Percentiles rank a stretch among this genome's conserved stretches.
Conservation (phyloP, 1,140 invertebrate species). For the Lepidotrigona ventralis region DNA sequence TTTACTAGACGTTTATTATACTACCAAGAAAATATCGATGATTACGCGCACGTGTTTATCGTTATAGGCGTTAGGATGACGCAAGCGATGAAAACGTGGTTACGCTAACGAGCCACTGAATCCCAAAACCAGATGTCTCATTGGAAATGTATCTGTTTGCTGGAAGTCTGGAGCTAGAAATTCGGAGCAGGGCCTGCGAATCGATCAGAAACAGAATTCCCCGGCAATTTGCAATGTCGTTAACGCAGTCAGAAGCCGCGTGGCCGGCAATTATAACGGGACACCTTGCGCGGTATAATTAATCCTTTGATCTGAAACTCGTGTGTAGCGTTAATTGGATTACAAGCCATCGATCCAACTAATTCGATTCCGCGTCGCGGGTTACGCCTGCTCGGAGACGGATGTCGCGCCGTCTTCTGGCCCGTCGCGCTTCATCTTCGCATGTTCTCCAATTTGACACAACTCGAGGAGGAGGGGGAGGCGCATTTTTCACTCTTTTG, state of each 20-base stretch:
- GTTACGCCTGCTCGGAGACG: conserved; percentile 19
- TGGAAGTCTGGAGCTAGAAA: neutral
- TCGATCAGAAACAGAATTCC: conserved; percentile 61
- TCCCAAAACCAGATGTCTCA: neutral
- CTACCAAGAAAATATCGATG: neutral
- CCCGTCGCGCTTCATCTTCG: conserved; percentile 16
- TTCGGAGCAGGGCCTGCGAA: neutral
- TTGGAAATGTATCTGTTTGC: neutral
- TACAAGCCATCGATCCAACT: conserved; percentile 61
- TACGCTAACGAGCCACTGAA: neutral
- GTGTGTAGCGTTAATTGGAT: conserved; percentile 64
- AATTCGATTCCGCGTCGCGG: conserved; percentile 52
- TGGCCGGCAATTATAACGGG: conserved; percentile 61
- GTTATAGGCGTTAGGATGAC: neutral
- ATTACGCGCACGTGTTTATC: neutral
- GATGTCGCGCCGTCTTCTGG: conserved; percentile 10
- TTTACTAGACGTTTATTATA: no score
- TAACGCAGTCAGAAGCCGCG: conserved; percentile 49
- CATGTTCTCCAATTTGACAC: neutral
- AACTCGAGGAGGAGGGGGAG: neutral
- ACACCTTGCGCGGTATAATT: conserved; percentile 57
- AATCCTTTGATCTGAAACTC: conserved; percentile 63
- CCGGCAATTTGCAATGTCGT: conserved; percentile 64
- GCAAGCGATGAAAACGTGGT: neutral
- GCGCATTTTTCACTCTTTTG: no score